phyloP scores from a whole-genome alignment of 1,140 invertebrate genomes.

The Brachionus rubens region DNA sequence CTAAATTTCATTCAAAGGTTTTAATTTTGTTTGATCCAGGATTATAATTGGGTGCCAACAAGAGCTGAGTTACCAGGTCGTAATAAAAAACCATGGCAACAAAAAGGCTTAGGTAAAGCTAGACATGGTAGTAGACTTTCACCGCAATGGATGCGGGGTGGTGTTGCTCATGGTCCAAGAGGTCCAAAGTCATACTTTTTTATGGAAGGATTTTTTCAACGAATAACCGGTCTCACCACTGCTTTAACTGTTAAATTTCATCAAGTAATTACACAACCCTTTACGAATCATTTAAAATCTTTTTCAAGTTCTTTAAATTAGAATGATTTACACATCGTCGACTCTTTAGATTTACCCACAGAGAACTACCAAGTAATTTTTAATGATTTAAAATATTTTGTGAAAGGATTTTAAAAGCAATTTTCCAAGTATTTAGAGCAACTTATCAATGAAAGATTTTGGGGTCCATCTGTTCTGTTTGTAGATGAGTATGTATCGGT shows the following conservation, averaged over 20 bases:
- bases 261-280: slow-evolving; percentile 62
- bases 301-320: slow-evolving; percentile 50
- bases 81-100: slow-evolving; percentile 84
- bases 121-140: slow-evolving; percentile 85
- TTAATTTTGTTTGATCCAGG: slow-evolving; percentile 63
- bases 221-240: slow-evolving; percentile 75
- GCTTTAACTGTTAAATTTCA: slow-evolving; percentile 84
- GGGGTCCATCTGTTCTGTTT: slow-evolving; percentile 92
- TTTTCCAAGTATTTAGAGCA: slow-evolving; percentile 69
- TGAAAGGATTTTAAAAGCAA: slow-evolving; percentile 11
- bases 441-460: slow-evolving; percentile 76
- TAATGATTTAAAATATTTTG: slow-evolving; percentile 11
- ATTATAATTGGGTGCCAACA: slow-evolving; percentile 66
- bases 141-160: slow-evolving; percentile 74
- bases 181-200: slow-evolving; percentile 83
- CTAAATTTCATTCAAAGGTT: slow-evolving; percentile 45
- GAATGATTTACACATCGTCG: slow-evolving; percentile 88
- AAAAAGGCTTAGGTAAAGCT: slow-evolving; percentile 84
- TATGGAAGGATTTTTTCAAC: slow-evolving; percentile 75
- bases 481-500: slow-evolving; percentile 67
- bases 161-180: slow-evolving; percentile 78
- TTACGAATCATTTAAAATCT: background rate
- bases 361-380: slow-evolving; percentile 67
- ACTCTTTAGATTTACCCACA: slow-evolving; percentile 78
- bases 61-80: slow-evolving; percentile 80